A percentile compares a stretch with the other conserved stretches of the same genome.
Evolutionary conservation across 2,888 invertebrate species (phyloP).

Genomic region (Ferdinandea cuprea): DNA sequence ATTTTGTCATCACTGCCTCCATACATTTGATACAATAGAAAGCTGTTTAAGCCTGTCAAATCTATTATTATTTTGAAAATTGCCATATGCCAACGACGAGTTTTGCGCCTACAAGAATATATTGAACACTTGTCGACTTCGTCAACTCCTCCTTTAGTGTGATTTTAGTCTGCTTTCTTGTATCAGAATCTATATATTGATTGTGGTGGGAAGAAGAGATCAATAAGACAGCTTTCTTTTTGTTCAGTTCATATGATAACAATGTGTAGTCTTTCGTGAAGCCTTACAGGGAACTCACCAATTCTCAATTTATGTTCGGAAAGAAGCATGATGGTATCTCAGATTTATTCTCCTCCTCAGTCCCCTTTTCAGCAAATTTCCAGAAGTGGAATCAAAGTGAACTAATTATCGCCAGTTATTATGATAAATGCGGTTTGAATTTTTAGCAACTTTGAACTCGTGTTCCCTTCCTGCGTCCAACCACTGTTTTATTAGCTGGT

Average conservation of each 20-base stretch:
- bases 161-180: conserved; percentile 61
- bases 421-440: too few species aligned
- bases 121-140: conserved; percentile 62
- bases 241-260: too few species aligned
- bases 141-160: conserved; percentile 45
- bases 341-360: conserved; percentile 44
- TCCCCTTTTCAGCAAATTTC: too few species aligned
- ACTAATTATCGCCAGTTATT: too few species aligned
- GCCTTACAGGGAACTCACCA: conserved; percentile 61
- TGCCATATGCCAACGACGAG: conserved; percentile 65
- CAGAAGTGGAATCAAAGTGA: too few species aligned
- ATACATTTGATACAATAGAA: conserved; percentile 57
- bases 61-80: conserved; percentile 61
- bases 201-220: too few species aligned
- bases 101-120: conserved; percentile 68
- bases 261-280: conserved; percentile 49
- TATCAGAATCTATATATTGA: conserved; percentile 43
- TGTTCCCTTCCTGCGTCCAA: too few species aligned
- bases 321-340: conserved; percentile 57
- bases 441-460: too few species aligned
- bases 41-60: conserved; percentile 51
- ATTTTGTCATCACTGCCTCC: conserved; percentile 46
- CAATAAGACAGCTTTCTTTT: too few species aligned
- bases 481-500: too few species aligned
- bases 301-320: conserved; percentile 54